phyloP scores from a whole-genome alignment of 2,113 vertebrate genomes.

The Oreochromis niloticus region DNA sequence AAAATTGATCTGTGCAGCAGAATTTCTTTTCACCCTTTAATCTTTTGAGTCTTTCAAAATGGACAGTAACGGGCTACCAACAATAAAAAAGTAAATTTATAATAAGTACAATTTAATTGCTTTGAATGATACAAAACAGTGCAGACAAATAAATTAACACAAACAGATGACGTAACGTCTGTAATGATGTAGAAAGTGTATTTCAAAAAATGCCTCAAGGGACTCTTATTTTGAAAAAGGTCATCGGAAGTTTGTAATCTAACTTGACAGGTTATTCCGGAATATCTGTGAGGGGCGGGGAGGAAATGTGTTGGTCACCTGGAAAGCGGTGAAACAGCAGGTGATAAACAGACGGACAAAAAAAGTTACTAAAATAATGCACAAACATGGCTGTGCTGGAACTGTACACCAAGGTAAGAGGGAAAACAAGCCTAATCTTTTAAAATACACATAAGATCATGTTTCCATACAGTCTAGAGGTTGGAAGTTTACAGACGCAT shows the following conservation, averaged over 20 bases:
- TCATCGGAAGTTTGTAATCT: background rate
- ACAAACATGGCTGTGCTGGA: conserved; percentile 81
- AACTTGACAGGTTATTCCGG: background rate
- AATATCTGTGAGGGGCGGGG: background rate
- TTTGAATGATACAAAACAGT: background rate
- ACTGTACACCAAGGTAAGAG: conserved; percentile 87
- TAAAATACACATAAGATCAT: background rate
- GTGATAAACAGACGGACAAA: background rate
- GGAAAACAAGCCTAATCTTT: background rate
- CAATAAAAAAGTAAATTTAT: background rate
- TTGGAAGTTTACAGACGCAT: conserved; percentile 20
- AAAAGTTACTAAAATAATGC: conserved; percentile 1
- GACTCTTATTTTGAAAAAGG: conserved; percentile 20
- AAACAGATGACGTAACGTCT: background rate
- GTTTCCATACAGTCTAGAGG: background rate
- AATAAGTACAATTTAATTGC: background rate
- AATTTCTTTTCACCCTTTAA: background rate
- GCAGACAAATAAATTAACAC: background rate
- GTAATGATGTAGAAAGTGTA: background rate
- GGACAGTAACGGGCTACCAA: background rate
- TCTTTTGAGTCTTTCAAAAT: background rate
- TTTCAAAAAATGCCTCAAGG: background rate
- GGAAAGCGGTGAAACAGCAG: background rate
- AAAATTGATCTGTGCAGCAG: background rate
- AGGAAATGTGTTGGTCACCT: conserved; percentile 3